Base-by-base conservation (phyloP, 2,797 vertebrate species). In the Sebastes steindachneri region DNA sequence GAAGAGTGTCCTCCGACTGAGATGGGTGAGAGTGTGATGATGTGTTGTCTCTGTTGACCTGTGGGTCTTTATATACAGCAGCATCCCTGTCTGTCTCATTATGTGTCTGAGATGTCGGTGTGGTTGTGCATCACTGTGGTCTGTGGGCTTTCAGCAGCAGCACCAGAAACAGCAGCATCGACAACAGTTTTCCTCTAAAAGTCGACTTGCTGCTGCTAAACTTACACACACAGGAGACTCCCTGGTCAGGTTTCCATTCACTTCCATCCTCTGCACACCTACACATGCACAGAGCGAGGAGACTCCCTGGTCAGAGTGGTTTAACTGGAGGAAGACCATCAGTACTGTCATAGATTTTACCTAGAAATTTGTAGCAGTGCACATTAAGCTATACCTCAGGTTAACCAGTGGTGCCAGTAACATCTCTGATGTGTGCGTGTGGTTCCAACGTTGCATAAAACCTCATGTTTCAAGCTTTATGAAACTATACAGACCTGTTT, bases 181-280 rank as follows among this genome's bases (percentile, higher is more conserved):
- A 87, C 90, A 77, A 9, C 7, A 81, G 53, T 86, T 88, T 94
- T 94, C 91, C 84, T 91, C 80, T 91, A 89, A 94, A 90, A 90
- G 11, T 51, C 0, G n/a, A 15, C 71, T 9, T 9, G 67, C 74
- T 91, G 82, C 81, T 89, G 73, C 89, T 86, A 89, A 92, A 89
- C 23, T 0, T 2, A 10, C 68, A 67, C 71, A 68, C 48, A 31
- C 26, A 90, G 90, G 90, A 93, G 79, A 85, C 60, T 92, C 92
- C 91, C 87, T 89, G 87, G 80, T 91, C 65, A 83, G 66, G 83
- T 90, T 92, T 91, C 80, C 84, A 75, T 78, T 80, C 10, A 80
- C 19, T 26, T 73, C 73, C 73, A 76, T 82, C 17, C 68, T 31
- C 35, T 9, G 6, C 51, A 54, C 33, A 37, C 64, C n/a, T 3